These are phyloP conservation scores for Amblyjoppa fuscipennis DNA, from an alignment of 2,888 invertebrate species.

Conservation along the genomic window DNA sequence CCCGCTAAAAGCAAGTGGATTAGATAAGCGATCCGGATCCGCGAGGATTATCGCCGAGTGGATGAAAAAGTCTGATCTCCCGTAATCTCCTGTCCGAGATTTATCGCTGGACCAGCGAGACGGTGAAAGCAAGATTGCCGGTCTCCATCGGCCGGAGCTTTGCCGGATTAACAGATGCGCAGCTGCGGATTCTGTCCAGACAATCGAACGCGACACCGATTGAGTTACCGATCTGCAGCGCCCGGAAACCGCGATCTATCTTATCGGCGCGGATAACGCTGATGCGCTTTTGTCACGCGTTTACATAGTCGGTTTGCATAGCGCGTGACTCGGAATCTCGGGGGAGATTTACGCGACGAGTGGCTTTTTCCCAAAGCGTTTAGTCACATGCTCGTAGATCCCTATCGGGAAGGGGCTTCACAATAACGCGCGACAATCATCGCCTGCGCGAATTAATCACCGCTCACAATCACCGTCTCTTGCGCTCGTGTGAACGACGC, in stretches of 20 bases:
- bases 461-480: conserved; percentile 50
- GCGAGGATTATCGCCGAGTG: conserved; percentile 4
- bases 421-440: conserved; percentile 47
- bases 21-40: conserved; percentile 13
- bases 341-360: conserved; percentile 40
- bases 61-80: conserved; percentile 22
- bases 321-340: background rate
- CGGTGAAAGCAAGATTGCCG: conserved; percentile 1
- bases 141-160: background rate
- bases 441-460: conserved; percentile 53
- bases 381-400: conserved; percentile 38
- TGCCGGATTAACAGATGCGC: conserved; percentile 9
- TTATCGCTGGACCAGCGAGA: conserved; percentile 41
- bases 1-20: background rate
- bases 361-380: conserved; percentile 55
- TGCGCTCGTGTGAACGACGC: conserved; percentile 33
- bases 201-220: conserved; percentile 31
- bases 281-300: background rate
- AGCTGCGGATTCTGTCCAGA: background rate
- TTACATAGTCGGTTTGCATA: background rate
- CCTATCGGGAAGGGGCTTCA: conserved; percentile 6
- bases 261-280: background rate
- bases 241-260: conserved; percentile 4
- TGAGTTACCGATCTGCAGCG: background rate
- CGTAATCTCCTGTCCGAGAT: conserved; percentile 35